Conservation (phyloP, 1,140 invertebrate species). For the Drosophila arizonae region DNA sequence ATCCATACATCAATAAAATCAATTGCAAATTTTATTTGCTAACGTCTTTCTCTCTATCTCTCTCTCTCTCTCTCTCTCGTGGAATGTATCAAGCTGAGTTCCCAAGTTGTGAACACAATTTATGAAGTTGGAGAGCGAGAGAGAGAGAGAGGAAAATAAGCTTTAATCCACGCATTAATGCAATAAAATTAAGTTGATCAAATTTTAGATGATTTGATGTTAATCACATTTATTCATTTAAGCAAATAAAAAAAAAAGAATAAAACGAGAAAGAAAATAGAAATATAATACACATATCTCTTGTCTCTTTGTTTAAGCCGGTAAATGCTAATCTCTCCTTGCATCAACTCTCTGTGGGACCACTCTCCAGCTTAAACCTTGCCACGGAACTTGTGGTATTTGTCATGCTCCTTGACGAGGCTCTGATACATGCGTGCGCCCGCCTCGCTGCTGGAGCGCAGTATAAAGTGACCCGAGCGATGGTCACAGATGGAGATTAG, state of each 20-base stretch:
- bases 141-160: background rate
- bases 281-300: too few relatives aligned
- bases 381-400: constrained; percentile 80
- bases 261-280: too few relatives aligned
- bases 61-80: background rate
- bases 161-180: too few relatives aligned
- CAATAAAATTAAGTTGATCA: too few relatives aligned
- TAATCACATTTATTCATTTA: constrained; percentile 11
- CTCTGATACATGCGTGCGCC: constrained; percentile 71
- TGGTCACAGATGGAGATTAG: constrained; percentile 77
- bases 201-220: background rate
- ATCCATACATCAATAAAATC: too few relatives aligned
- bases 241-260: background rate
- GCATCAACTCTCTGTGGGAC: too few relatives aligned
- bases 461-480: constrained; percentile 75
- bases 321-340: too few relatives aligned
- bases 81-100: constrained; percentile 1
- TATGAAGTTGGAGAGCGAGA: too few relatives aligned
- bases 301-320: too few relatives aligned
- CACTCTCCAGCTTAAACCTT: constrained; percentile 61
- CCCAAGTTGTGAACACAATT: background rate
- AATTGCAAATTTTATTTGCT: background rate
- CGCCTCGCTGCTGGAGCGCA: constrained; percentile 75
- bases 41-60: background rate
- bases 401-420: constrained; percentile 74